phyloP scores from a whole-genome alignment of 2,797 vertebrate species.

The Microchirus variegatus region DNA sequence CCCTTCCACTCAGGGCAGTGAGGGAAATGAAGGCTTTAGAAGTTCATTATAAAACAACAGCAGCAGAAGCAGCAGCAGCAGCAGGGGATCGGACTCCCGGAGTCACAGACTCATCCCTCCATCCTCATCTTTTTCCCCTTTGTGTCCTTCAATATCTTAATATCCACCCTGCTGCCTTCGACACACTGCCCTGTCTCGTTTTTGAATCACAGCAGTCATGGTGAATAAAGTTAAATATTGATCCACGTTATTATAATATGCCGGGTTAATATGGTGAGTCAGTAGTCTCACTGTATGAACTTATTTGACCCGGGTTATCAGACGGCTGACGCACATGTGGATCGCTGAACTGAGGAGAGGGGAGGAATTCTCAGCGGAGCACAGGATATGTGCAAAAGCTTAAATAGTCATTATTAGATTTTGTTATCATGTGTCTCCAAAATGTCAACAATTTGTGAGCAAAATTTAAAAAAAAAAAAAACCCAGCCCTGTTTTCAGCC shows the following conservation, averaged over 20 bases:
- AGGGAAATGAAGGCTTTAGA: conserved; percentile 87
- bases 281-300: conserved; percentile 38
- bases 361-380: conserved; percentile 35
- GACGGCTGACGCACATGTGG: conserved; percentile 22
- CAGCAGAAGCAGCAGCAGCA: conserved; percentile 59
- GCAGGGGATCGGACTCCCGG: conserved; percentile 75
- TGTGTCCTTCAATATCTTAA: conserved; percentile 59
- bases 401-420: conserved; percentile 4
- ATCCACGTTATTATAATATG: conserved; percentile 59
- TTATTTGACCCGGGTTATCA: conserved; percentile 40
- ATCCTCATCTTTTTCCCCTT: conserved; percentile 53
- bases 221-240: conserved; percentile 69
- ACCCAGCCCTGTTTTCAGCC: conserved; percentile 2
- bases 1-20: conserved; percentile 56
- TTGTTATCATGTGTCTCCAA: conserved; percentile 1
- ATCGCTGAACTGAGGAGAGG: conserved; percentile 18
- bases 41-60: conserved; percentile 86
- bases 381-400: conserved; percentile 23
- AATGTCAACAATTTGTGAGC: background rate
- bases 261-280: conserved; percentile 51
- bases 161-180: conserved; percentile 21
- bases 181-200: conserved; percentile 48
- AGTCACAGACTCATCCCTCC: conserved; percentile 62
- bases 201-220: conserved; percentile 19
- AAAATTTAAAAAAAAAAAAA: background rate